Evolutionary conservation across 2,888 invertebrate species (phyloP), one percentile per base, ranked within the genome.

Genomic region (Ommatoiulus sabulosus): DNA sequence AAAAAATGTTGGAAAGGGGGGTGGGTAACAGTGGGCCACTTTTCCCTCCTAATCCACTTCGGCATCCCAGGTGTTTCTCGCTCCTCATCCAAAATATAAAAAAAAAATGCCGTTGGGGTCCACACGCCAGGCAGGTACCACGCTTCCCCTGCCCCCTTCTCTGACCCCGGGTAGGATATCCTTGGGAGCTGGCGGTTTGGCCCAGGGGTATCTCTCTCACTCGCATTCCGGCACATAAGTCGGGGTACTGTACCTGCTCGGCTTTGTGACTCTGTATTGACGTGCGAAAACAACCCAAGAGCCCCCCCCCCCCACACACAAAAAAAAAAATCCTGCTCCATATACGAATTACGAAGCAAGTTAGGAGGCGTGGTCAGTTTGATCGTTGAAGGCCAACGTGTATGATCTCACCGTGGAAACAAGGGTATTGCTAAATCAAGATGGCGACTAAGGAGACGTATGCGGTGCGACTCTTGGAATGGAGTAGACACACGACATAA

Each of bases 91-190:
- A 8, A 52, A 10, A 52, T 15, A 8, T n/a, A n/a, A n/a, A n/a
- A n/a, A n/a, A n/a, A n/a, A n/a, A n/a, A n/a, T n/a, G 63, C 63
- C 20, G 3, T 12, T 72, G 72, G 72, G 72, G 72, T 72, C 72
- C 72, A 8, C 24, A 24, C 24, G 72, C 72, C 52, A 52, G 52
- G n/a, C n/a, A n/a, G n/a, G 52, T 52, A 52, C 52, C 52, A 12
- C 52, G 46, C 46, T 46, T 72, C 72, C 72, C 72, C 72, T 7
- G 72, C 72, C 17, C 72, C 52, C 52, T n/a, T n/a, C 72, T 72
- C n/a, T 72, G 72, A 72, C 72, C 72, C 72, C 72, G n/a, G 72
- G 20, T 72, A 72, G 72, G 72, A 72, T 72, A 72, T 72, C 72
- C 72, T 72, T 72, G 72, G 72, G 72, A 24, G 72, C 72, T 5